Percentiles rank a stretch among this genome's conserved stretches.
Conservation (phyloP, 1,140 invertebrate genomes). For the Nixonia krombeini region DNA sequence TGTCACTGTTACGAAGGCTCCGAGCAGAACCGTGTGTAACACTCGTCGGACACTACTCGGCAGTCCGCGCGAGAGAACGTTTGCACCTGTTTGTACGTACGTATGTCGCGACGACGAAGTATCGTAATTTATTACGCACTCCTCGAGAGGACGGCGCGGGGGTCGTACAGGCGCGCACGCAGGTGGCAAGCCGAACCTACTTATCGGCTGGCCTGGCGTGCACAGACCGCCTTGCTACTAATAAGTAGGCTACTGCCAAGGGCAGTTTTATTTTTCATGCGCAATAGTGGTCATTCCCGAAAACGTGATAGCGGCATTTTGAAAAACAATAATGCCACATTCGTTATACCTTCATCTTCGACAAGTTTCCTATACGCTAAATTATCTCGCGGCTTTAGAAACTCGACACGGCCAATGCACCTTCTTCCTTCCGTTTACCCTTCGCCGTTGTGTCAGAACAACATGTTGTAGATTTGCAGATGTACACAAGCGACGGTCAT, state of each 20-base stretch:
- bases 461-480: neutral
- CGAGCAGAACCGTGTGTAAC: too few species aligned
- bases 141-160: neutral
- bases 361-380: too few species aligned
- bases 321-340: neutral
- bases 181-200: conserved; percentile 52
- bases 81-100: neutral
- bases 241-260: conserved; percentile 64
- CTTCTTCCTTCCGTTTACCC: neutral
- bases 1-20: conserved; percentile 1
- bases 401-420: too few species aligned
- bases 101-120: neutral
- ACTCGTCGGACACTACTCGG: too few species aligned
- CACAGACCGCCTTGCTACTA: conserved; percentile 25
- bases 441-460: neutral
- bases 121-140: neutral
- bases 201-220: conserved; percentile 31
- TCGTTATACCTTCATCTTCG: neutral
- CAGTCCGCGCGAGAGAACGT: conserved; percentile 1
- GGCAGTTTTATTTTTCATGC: conserved; percentile 66
- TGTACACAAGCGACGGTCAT: conserved; percentile 27
- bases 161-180: conserved; percentile 20
- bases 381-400: too few species aligned
- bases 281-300: conserved; percentile 58
- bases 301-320: conserved; percentile 40